These are phyloP conservation scores for Macrosoma leucophasiata DNA, from an alignment of 2,888 invertebrate genomes.

Conservation along the genomic window DNA sequence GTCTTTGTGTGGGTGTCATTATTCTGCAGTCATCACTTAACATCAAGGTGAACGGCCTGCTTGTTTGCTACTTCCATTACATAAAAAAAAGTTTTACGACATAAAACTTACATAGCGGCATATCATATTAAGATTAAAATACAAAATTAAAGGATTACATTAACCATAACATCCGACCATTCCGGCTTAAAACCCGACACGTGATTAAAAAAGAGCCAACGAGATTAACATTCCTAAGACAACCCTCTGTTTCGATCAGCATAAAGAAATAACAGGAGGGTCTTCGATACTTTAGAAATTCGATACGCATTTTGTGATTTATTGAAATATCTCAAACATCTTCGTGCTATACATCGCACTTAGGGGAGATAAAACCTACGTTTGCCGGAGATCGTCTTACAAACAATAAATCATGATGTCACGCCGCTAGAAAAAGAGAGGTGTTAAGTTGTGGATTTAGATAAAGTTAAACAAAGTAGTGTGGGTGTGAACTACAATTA, in stretches of 20 bases:
- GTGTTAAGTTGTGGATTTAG: conserved; percentile 65
- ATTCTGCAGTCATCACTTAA: too few relatives aligned
- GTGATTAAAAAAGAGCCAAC: conserved; percentile 45
- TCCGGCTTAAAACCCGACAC: too few relatives aligned
- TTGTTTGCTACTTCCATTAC: too few relatives aligned
- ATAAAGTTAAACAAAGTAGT: too few relatives aligned
- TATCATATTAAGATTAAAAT: too few relatives aligned
- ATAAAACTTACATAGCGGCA: too few relatives aligned
- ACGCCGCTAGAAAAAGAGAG: conserved; percentile 57
- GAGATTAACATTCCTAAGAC: conserved; percentile 59
- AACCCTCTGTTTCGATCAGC: conserved; percentile 41
- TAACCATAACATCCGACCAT: too few relatives aligned
- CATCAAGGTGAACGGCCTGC: too few relatives aligned
- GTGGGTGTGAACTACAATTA: too few relatives aligned
- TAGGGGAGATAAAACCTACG: conserved; percentile 64
- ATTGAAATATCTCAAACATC: conserved; percentile 67
- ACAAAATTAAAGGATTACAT: too few relatives aligned
- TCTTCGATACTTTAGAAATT: conserved; percentile 61
- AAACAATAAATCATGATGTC: conserved; percentile 64
- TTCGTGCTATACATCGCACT: conserved; percentile 61
- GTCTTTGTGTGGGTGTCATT: too few relatives aligned
- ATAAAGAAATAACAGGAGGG: conserved; percentile 49
- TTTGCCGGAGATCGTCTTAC: conserved; percentile 58
- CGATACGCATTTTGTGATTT: conserved; percentile 71
- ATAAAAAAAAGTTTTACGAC: too few relatives aligned